Evolutionary conservation across 2,888 invertebrate genomes (phyloP), one percentile per base, ranked within the genome.

Genomic region (Hybos culiciformis): DNA sequence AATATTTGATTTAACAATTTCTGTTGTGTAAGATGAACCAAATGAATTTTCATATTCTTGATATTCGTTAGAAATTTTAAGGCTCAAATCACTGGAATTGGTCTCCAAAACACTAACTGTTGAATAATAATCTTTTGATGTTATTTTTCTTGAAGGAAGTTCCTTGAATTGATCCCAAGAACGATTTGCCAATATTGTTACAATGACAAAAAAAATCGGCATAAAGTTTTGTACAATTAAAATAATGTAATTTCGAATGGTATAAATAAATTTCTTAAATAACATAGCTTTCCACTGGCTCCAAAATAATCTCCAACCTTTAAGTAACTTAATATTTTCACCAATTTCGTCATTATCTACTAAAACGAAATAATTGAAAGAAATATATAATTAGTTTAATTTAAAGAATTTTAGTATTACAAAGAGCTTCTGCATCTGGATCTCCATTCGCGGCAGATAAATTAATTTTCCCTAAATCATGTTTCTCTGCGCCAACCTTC

Each of bases 271-370:
- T 54, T 80, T 71, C 58, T 84, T 84, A 19, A 76, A 59, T 56
- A 82, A 69, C 69, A 83, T 77, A 2, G 81, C 82, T 18, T 60
- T 55, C 50, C 77, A 70, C 56, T 82, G 83, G 48, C 78, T 75
- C 12, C 65, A 42, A 1, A 70, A 51, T 3, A 80, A 60, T 12
- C 4, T 37, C 12, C 7, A n/a, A n/a, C n/a, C n/a, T n/a, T n/a
- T n/a, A n/a, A n/a, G n/a, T n/a, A n/a, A n/a, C n/a, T n/a, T n/a
- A n/a, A n/a, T n/a, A n/a, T n/a, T n/a, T n/a, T n/a, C n/a, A n/a
- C n/a, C n/a, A n/a, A n/a, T n/a, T n/a, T n/a, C n/a, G n/a, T n/a
- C n/a, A n/a, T n/a, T n/a, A n/a, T n/a, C n/a, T n/a, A n/a, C n/a
- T n/a, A n/a, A n/a, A n/a, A n/a, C n/a, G n/a, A n/a, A n/a, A n/a